Evolutionary conservation across 2,888 invertebrate genomes (phyloP).

Genomic region (Pardosa pseudoannulata): DNA sequence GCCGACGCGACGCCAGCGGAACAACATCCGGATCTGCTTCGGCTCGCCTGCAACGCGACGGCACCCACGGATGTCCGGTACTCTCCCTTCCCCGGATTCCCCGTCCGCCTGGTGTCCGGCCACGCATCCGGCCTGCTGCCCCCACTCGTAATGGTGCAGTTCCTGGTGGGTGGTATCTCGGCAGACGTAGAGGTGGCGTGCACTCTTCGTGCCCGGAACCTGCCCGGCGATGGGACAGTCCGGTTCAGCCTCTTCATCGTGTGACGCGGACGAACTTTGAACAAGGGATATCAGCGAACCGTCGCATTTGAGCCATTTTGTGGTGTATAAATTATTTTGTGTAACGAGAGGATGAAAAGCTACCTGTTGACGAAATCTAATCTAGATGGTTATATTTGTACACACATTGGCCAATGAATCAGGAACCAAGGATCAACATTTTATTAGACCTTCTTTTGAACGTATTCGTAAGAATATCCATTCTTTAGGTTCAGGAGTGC

Average conservation of each 20-base stretch:
- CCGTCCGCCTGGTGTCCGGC: conserved; percentile 18
- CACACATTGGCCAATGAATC: too few species aligned
- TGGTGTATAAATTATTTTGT: too few species aligned
- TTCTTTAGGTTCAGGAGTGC: too few species aligned
- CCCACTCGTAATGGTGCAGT: conserved; percentile 67
- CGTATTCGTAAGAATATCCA: too few species aligned
- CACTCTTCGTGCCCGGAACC: conserved; percentile 59
- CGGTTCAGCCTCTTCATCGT: conserved; percentile 53
- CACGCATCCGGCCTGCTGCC: conserved; percentile 26
- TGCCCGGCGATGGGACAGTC: conserved; percentile 39
- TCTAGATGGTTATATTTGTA: too few species aligned
- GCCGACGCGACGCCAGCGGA: conserved; percentile 24
- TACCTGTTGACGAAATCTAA: too few species aligned
- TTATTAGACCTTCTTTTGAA: too few species aligned
- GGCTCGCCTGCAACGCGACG: conserved; percentile 42
- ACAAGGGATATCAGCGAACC: too few species aligned
- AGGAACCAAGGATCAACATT: too few species aligned
- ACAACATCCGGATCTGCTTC: conserved; percentile 30
- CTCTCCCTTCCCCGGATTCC: conserved; percentile 61
- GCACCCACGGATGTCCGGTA: conserved; percentile 37
- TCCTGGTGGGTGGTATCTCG: conserved; percentile 25
- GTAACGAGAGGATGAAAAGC: too few species aligned
- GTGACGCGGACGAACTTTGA: too few species aligned
- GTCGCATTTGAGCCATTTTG: too few species aligned
- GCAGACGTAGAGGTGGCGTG: conserved; percentile 58